Evolutionary conservation across 2,797 vertebrate species (phyloP).

Genomic region (Sebastes ruberrimus): DNA sequence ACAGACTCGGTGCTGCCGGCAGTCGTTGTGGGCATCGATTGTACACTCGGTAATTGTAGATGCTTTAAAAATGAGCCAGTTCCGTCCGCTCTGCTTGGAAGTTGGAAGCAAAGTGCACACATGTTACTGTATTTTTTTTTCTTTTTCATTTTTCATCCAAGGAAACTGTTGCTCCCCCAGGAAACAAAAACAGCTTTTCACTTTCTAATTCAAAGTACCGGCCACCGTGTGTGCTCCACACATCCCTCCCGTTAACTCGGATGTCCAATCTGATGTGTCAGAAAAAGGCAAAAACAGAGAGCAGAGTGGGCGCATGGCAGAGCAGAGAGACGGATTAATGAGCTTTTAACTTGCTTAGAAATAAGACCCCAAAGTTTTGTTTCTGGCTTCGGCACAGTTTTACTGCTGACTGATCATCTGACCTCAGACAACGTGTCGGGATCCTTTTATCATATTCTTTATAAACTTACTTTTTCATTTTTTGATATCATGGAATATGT

Average conservation of each 20-base stretch:
- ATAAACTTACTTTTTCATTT: neutral
- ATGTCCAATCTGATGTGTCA: constrained; percentile 30
- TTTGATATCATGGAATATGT: neutral
- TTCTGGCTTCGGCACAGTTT: constrained; percentile 10
- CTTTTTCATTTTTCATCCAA: neutral
- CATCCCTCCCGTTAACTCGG: neutral
- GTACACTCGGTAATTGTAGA: constrained; percentile 1
- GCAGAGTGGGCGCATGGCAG: neutral
- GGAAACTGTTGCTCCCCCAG: neutral
- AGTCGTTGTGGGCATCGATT: constrained; percentile 10
- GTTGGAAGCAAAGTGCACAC: constrained; percentile 13
- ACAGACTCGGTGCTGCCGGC: neutral
- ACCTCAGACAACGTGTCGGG: neutral
- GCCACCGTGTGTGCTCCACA: neutral
- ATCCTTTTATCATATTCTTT: neutral
- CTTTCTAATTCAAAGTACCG: constrained; percentile 35
- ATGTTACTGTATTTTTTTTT: neutral
- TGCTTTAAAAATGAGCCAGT: constrained; percentile 7
- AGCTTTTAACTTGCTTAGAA: constrained; percentile 41
- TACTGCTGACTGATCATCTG: constrained; percentile 22
- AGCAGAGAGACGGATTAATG: constrained; percentile 17
- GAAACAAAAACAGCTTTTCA: constrained; percentile 6
- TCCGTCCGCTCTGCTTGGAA: neutral
- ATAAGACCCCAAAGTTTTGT: constrained; percentile 12
- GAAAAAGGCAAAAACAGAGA: constrained; percentile 2